These are phyloP conservation scores for Gobius niger DNA, from an alignment of 2,113 vertebrate genomes.

Conservation along the genomic window DNA sequence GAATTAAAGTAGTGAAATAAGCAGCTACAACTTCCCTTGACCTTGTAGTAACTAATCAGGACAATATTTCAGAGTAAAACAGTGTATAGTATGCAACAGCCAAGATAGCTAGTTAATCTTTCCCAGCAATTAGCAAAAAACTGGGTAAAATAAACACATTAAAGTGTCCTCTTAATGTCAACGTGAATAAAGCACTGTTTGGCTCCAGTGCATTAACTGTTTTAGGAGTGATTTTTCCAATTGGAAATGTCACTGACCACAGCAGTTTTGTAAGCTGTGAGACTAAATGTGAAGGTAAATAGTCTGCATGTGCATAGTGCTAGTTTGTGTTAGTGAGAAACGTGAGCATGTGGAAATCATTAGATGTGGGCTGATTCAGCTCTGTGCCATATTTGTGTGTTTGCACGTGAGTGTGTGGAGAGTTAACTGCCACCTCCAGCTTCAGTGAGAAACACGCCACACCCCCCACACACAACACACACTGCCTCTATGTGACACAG, in stretches of 20 bases:
- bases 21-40: not conserved
- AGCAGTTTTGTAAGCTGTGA: slow-evolving; percentile 32
- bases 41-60: not conserved
- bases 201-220: not conserved
- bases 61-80: too few relatives aligned
- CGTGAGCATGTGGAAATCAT: slow-evolving; percentile 75
- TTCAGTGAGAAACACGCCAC: slow-evolving; percentile 35
- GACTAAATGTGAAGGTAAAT: slow-evolving; percentile 23
- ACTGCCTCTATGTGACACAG: slow-evolving; percentile 10
- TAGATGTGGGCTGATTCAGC: slow-evolving; percentile 66
- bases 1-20: not conserved
- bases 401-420: slow-evolving; percentile 38
- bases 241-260: slow-evolving; percentile 40
- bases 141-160: too few relatives aligned
- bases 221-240: slow-evolving; percentile 50
- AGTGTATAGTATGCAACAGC: too few relatives aligned
- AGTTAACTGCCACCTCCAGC: slow-evolving; percentile 51
- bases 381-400: slow-evolving; percentile 41
- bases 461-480: slow-evolving; percentile 8
- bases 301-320: slow-evolving; percentile 29
- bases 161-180: too few relatives aligned
- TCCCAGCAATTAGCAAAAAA: slow-evolving; percentile 5
- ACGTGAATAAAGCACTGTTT: slow-evolving; percentile 31
- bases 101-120: not conserved
- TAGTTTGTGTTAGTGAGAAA: slow-evolving; percentile 49